Percentiles rank a stretch among this genome's conserved stretches.
Conservation (phyloP, 2,888 invertebrate genomes). For the Acronicta leporina region DNA sequence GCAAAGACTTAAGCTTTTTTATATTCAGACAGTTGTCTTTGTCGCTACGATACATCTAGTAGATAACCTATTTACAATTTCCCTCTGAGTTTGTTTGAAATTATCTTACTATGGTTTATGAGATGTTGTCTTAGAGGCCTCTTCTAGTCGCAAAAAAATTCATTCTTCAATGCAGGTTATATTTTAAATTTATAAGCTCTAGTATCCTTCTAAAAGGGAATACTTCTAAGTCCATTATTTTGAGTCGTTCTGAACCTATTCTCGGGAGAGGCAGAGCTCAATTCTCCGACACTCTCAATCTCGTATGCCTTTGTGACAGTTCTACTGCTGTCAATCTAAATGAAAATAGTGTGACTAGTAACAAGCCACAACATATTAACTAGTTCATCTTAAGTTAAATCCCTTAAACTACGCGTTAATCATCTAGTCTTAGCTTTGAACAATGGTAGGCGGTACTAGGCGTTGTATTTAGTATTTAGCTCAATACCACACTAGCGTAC, state of each 20-base stretch:
- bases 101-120: not conserved
- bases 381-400: conserved; percentile 27
- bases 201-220: too few species aligned
- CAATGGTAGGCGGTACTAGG: conserved; percentile 23
- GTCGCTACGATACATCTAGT: conserved; percentile 13
- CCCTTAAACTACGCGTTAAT: not conserved
- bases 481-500: conserved; percentile 22
- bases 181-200: too few species aligned
- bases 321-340: too few species aligned
- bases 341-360: not conserved
- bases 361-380: not conserved
- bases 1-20: not conserved
- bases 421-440: conserved; percentile 13
- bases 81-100: not conserved
- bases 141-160: too few species aligned
- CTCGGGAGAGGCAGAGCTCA: too few species aligned
- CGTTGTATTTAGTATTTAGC: conserved; percentile 21
- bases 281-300: too few species aligned
- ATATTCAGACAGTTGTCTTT: conserved; percentile 28
- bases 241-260: too few species aligned
- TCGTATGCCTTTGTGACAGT: too few species aligned
- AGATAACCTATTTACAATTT: conserved; percentile 16
- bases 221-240: too few species aligned
- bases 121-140: too few species aligned
- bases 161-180: too few species aligned